These are phyloP conservation scores for Tetragonula clypearis DNA, from an alignment of 1,140 invertebrate species.

Conservation along the genomic window DNA sequence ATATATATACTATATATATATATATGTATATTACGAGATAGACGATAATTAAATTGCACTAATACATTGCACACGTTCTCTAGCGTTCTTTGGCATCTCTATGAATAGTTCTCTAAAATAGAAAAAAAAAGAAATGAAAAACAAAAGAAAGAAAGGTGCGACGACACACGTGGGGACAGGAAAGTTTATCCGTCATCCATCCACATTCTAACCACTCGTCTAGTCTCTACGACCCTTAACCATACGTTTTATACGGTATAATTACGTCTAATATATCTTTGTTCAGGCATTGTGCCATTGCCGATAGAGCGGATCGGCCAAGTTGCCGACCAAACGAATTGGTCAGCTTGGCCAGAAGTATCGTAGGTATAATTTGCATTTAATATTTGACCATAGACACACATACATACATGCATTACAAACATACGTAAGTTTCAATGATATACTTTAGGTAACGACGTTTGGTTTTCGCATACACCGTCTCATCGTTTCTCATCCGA, in stretches of 20 bases:
- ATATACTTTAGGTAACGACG: constrained; percentile 46
- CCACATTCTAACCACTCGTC: constrained; percentile 20
- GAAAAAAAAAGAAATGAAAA: not conserved
- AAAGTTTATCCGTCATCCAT: constrained; percentile 21
- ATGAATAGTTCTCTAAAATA: constrained; percentile 42
- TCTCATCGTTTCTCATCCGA: not conserved
- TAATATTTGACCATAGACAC: constrained; percentile 39
- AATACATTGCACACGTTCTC: constrained; percentile 69
- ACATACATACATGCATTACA: constrained; percentile 46
- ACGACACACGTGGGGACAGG: constrained; percentile 2
- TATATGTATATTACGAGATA: constrained; percentile 37
- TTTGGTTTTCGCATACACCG: not conserved
- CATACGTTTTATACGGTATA: constrained; percentile 18
- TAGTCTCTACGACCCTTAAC: constrained; percentile 17
- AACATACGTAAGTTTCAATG: constrained; percentile 45
- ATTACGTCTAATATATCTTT: constrained; percentile 8
- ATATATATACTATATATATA: too few species aligned
- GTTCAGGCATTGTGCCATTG: not conserved
- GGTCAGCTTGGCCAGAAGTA: constrained; percentile 6
- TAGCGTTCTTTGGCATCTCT: constrained; percentile 68
- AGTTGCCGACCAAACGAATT: constrained; percentile 26
- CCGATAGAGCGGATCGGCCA: not conserved
- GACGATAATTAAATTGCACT: constrained; percentile 66
- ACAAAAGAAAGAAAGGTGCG: not conserved
- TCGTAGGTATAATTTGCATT: not conserved